Evolutionary conservation across 2,113 vertebrate genomes (phyloP).

Genomic region (Bubo blakistoni): DNA sequence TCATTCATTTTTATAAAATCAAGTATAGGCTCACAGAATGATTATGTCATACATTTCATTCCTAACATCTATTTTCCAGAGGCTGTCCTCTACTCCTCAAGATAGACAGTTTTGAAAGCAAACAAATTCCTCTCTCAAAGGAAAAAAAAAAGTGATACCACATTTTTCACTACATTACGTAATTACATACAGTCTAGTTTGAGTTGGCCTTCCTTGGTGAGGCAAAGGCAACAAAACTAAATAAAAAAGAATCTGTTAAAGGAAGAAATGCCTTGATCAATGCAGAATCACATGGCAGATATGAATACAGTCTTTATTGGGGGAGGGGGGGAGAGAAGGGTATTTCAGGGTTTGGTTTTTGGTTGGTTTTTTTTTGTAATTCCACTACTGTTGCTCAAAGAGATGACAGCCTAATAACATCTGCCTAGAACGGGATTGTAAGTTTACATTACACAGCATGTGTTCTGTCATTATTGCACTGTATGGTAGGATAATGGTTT

Average conservation of each 20-base stretch:
- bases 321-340: neutral
- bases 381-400: neutral
- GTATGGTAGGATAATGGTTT: constrained; percentile 50
- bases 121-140: neutral
- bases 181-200: neutral
- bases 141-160: neutral
- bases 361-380: neutral
- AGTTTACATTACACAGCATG: constrained; percentile 65
- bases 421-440: constrained; percentile 44
- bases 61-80: neutral
- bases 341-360: neutral
- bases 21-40: neutral
- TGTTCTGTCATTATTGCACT: constrained; percentile 58
- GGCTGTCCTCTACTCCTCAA: neutral
- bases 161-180: neutral
- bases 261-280: neutral
- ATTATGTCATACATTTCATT: neutral
- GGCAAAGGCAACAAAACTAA: constrained; percentile 16
- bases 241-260: neutral
- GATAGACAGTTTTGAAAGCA: neutral
- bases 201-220: neutral
- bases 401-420: constrained; percentile 65
- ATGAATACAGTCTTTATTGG: neutral
- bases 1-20: neutral
- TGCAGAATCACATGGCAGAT: constrained; percentile 37